Evolutionary conservation across 2,113 vertebrate species (phyloP), one percentile per base, ranked within the genome.

Genomic region (Arizona elegans): DNA sequence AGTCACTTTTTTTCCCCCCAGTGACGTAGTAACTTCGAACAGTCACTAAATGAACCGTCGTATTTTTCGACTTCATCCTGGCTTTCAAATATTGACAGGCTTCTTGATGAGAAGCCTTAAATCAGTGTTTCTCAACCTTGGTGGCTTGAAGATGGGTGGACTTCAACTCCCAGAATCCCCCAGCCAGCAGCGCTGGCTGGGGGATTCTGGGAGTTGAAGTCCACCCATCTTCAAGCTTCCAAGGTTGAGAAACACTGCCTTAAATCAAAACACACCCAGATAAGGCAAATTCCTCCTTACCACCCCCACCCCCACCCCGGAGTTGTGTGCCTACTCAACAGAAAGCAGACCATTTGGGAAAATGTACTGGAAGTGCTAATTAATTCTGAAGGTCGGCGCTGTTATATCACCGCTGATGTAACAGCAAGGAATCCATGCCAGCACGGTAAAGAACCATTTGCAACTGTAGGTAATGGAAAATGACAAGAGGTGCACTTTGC

Each of bases 331-430:
- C 88, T 38, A 50, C 56, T 70, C 3, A 55, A 86, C 89, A 86
- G 92, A 88, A 92, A 91, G 29, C 56, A 3, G 90, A 33, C 86
- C 53, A 88, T 17, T 85, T 89, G 91, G 58, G 24, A 43, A 95
- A 94, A 92, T 50, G 59, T 50, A 53, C 50, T 58, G 91, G 1
- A 96, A 90, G 94, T 65, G 89, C 86, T 95, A 96, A 95, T 96
- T 93, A 24, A 93, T 65, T 29, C 43, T 93, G 95, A 94, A 94
- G 96, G 95, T 96, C 91, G 54, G 86, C 62, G 90, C 29, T 47
- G 2, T 19, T 21, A 70, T 62, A 26, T 59, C 38, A 87, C 90
- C 93, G 85, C 88, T 88, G 87, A 92, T 0, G 1, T 89, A 94
- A 90, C 95, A 88, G 91, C 70, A 94, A 92, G 90, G 65, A 88